Conservation (phyloP, 2,113 vertebrate species). For the Potamarius usumacintae region DNA sequence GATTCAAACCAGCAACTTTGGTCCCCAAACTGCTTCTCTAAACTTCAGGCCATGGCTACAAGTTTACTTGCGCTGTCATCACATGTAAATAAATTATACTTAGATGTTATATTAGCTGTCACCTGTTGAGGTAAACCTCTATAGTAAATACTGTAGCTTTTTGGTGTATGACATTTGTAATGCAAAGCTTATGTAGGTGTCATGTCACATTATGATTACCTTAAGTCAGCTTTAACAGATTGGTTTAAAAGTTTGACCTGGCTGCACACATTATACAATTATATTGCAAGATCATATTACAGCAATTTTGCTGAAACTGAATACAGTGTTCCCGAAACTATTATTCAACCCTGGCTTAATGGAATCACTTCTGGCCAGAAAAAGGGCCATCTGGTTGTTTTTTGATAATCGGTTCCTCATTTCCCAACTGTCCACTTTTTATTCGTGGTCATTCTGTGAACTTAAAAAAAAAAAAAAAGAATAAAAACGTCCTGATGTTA, state of each 20-base stretch:
- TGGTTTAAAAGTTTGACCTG: neutral
- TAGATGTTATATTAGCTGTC: no score
- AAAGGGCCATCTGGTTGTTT: conserved; percentile 12
- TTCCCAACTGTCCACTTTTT: conserved; percentile 5
- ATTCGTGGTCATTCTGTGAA: neutral
- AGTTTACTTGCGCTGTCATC: no score
- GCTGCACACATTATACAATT: neutral
- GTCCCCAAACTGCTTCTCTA: no score
- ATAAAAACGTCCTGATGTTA: neutral
- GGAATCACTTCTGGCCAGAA: conserved; percentile 8
- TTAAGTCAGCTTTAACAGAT: neutral
- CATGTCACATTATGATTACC: no score
- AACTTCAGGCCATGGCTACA: no score
- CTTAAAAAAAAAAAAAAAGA: neutral
- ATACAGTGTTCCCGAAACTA: neutral
- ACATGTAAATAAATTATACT: no score
- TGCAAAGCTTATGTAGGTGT: neutral
- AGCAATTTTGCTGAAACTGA: neutral
- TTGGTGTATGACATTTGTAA: neutral
- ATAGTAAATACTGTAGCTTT: no score
- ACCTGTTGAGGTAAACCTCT: no score
- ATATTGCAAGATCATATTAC: neutral
- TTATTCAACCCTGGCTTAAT: neutral
- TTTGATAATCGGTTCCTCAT: neutral
- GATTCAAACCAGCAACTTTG: no score